Base-by-base conservation (phyloP, 2,797 vertebrate species). In the Cottoperca gobio region DNA sequence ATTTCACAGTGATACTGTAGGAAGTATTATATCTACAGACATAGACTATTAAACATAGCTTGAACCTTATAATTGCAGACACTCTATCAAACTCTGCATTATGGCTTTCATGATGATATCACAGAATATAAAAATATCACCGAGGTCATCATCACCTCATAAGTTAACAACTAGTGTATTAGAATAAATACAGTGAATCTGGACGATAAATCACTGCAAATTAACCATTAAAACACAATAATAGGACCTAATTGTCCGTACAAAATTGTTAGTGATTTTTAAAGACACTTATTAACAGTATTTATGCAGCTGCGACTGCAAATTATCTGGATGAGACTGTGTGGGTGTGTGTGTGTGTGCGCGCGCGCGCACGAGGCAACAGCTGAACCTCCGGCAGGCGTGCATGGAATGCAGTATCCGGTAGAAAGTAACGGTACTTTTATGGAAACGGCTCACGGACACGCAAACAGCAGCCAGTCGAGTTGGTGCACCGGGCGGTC, bases 381-480 rank as follows among this genome's bases (percentile, higher is more conserved):
- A 97, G 97, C 97, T 98, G 97, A 96, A 89, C 91, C 92, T 91
- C 89, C 76, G 75, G 91, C 84, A 94, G 94, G 94, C 94, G 92
- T 93, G 96, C 87, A 83, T 87, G 96, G 96, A 96, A 98, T 97
- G 96, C 92, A 88, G 94, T 92, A 87, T 92, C 93, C 89, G 92
- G 92, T 94, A 82, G 93, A 94, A 95, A 95, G 95, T 94, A 94
- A 93, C 94, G 92, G 92, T 95, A 97, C 97, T 97, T 98, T 97
- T 97, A 97, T 97, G 96, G 97, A 96, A 96, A 96, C 89, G 85
- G 89, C 90, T 85, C 87, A 89, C 80, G 73, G 85, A 85, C 87
- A 74, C 83, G 86, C 86, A 86, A 90, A 87, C 87, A 86, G 79
- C 79, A 91, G 92, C 94, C 94, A 92, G 91, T 94, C 86, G 90